Evolutionary conservation across 1,140 invertebrate genomes (phyloP).

Genomic region (Ptiloglossa arizonensis): DNA sequence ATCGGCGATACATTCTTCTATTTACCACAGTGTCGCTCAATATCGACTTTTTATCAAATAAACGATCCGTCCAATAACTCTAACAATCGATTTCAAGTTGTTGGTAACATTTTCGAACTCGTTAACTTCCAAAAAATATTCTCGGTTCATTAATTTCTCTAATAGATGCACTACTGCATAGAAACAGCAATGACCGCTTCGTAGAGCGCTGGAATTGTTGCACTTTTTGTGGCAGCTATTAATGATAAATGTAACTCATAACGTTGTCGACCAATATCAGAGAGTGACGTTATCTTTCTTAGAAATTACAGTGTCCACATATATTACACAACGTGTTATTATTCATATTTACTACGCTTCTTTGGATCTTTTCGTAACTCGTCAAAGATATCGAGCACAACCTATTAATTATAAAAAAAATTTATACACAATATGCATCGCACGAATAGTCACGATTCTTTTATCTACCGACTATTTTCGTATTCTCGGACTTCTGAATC

Average conservation of each 20-base stretch:
- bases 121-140: no score
- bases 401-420: conserved; percentile 92
- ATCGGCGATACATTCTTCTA: no score
- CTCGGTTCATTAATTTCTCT: conserved; percentile 59
- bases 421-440: conserved; percentile 95
- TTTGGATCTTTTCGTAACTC: conserved; percentile 84
- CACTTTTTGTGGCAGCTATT: conserved; percentile 72
- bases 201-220: conserved; percentile 81
- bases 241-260: conserved; percentile 75
- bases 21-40: no score
- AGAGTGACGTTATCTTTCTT: conserved; percentile 90
- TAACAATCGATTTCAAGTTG: no score
- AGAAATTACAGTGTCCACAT: conserved; percentile 81
- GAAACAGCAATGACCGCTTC: conserved; percentile 69
- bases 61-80: no score
- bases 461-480: no score
- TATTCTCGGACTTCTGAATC: no score
- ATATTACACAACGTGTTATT: conserved; percentile 83
- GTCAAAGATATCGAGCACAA: conserved; percentile 83
- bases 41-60: no score
- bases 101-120: no score
- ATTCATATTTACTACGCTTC: conserved; percentile 86
- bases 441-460: conserved; percentile 79
- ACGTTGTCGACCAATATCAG: conserved; percentile 87
- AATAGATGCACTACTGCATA: conserved; percentile 65